Conservation (phyloP, 2,797 vertebrate genomes). For the Capromys pilorides region DNA sequence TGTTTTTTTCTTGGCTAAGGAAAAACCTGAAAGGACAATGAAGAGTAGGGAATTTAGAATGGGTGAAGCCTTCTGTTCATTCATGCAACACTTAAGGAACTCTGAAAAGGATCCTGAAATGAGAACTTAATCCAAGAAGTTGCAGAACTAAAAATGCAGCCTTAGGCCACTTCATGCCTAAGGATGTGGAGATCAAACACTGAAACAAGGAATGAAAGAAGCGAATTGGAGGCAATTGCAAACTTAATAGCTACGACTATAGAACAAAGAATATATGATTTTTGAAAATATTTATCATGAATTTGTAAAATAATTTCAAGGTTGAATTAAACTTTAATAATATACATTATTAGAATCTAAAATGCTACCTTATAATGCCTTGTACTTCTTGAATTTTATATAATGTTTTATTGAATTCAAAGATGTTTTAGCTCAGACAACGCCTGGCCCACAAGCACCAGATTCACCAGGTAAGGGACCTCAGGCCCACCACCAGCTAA, state of each 20-base stretch:
- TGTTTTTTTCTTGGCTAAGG: background rate
- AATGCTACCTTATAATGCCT: background rate
- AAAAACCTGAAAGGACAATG: background rate
- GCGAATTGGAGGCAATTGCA: background rate
- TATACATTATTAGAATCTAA: conserved; percentile 10
- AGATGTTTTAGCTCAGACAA: background rate
- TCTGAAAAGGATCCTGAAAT: background rate
- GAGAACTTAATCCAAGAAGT: background rate
- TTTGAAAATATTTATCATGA: background rate
- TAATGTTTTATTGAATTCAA: background rate
- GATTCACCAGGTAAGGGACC: no score
- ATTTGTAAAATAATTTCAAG: background rate
- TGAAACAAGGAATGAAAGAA: background rate
- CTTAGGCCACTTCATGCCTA: background rate
- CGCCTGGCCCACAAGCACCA: no score
- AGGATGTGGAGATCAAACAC: background rate
- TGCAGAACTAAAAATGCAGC: background rate
- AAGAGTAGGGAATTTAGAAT: background rate
- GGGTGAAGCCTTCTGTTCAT: background rate
- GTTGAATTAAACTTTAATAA: background rate
- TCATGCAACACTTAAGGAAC: fast-evolving
- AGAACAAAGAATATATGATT: background rate
- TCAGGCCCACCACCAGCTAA: no score
- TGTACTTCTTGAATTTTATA: background rate
- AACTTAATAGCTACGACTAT: background rate